These are phyloP conservation scores for Ophonus ardosiacus DNA, from an alignment of 2,888 invertebrate species.

Conservation along the genomic window DNA sequence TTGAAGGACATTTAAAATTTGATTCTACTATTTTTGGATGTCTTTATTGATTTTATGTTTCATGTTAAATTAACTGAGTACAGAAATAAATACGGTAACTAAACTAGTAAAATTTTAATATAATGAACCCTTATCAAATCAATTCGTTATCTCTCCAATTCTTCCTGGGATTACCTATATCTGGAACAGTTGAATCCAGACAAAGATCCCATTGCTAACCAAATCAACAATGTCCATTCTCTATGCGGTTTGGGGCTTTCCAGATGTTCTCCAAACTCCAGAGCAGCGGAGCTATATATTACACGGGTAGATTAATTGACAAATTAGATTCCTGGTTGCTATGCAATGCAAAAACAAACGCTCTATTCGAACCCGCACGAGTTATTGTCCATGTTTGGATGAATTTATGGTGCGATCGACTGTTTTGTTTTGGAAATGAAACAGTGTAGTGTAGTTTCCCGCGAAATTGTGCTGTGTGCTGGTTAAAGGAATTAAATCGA, in stretches of 20 bases:
- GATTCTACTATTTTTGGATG: too few relatives aligned
- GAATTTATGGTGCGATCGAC: constrained; percentile 29
- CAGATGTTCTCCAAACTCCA: constrained; percentile 10
- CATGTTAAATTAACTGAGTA: too few relatives aligned
- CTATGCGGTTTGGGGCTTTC: not conserved
- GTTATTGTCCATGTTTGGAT: constrained; percentile 19
- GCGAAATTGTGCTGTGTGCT: too few relatives aligned
- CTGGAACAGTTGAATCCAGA: not conserved
- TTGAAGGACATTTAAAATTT: too few relatives aligned
- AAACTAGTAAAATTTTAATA: not conserved
- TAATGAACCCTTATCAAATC: not conserved
- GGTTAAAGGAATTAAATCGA: too few relatives aligned
- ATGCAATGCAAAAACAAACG: constrained; percentile 27
- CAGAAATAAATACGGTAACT: too few relatives aligned
- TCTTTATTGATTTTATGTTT: too few relatives aligned
- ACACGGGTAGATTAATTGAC: constrained; percentile 31
- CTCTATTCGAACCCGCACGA: not conserved
- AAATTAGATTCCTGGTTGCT: constrained; percentile 13
- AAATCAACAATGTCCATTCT: not conserved
- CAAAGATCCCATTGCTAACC: not conserved
- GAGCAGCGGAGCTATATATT: not conserved
- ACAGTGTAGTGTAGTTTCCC: not conserved
- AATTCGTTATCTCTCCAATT: not conserved
- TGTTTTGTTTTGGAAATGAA: constrained; percentile 37
- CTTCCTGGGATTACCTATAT: not conserved